Percentiles rank a stretch among this genome's conserved stretches.
phyloP scores from a whole-genome alignment of 2,113 vertebrate species.

The Caranx melampygus region DNA sequence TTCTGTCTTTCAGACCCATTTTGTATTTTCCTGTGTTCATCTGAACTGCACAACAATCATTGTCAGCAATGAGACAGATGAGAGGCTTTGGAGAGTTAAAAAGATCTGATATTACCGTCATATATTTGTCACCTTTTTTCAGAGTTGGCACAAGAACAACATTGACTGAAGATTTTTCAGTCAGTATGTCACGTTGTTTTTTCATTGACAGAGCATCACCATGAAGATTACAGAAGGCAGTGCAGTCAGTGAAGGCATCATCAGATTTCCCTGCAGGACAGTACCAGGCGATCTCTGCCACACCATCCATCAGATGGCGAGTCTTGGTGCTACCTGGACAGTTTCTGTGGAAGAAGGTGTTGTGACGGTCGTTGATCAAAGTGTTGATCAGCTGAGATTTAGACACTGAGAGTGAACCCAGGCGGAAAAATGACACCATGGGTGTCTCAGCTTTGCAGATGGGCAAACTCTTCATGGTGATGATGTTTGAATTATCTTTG shows the following conservation, averaged over 20 bases:
- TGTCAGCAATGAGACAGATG: conserved; percentile 74
- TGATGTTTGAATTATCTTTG: neutral
- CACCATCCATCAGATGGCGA: conserved; percentile 77
- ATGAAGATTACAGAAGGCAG: conserved; percentile 82
- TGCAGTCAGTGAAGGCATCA: conserved; percentile 79
- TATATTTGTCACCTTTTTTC: conserved; percentile 36
- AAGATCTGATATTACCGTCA: conserved; percentile 61
- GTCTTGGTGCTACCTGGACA: conserved; percentile 77
- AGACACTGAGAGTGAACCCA: conserved; percentile 81
- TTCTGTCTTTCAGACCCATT: conserved; percentile 74
- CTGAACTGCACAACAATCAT: neutral
- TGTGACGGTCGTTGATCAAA: conserved; percentile 74
- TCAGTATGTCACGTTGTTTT: conserved; percentile 72
- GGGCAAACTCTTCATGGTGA: conserved; percentile 59
- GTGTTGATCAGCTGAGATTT: conserved; percentile 86
- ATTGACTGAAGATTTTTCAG: conserved; percentile 72
- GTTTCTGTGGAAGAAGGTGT: conserved; percentile 81
- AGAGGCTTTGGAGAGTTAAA: conserved; percentile 63
- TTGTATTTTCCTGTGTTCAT: conserved; percentile 39
- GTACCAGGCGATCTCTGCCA: conserved; percentile 87
- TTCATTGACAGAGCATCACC: conserved; percentile 73
- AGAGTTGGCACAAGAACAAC: conserved; percentile 71
- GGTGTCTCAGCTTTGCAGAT: conserved; percentile 74
- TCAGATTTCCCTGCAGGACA: conserved; percentile 78
- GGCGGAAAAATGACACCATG: conserved; percentile 81